Evolutionary conservation across 2,888 invertebrate genomes (phyloP).

Genomic region (Drosophila helvetica): DNA sequence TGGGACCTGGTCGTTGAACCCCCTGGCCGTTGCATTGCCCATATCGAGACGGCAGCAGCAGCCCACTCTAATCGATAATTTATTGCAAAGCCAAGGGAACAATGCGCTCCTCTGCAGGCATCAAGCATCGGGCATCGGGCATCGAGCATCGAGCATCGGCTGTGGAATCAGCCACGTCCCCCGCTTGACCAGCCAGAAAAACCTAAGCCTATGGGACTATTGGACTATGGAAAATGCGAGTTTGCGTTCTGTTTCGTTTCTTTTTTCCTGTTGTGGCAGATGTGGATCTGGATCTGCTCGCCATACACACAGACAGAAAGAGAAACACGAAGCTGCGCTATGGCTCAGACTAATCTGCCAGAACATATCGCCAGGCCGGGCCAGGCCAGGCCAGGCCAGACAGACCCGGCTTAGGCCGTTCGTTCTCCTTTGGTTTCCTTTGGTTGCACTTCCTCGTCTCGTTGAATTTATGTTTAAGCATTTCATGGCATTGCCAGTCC

Average conservation of each 20-base stretch:
- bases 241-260: conserved; percentile 3
- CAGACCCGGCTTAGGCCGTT: conserved; percentile 21
- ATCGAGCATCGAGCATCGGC: conserved; percentile 22
- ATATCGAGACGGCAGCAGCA: conserved; percentile 31
- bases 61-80: conserved; percentile 82
- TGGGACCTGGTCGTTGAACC: conserved; percentile 52
- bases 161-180: conserved; percentile 24
- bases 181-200: conserved; percentile 28
- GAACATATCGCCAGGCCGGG: conserved; percentile 54
- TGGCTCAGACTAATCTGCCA: conserved; percentile 49
- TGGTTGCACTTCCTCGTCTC: conserved; percentile 35
- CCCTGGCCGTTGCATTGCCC: conserved; percentile 19
- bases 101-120: conserved; percentile 39
- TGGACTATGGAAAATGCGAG: conserved; percentile 26
- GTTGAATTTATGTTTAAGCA: conserved; percentile 70
- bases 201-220: conserved; percentile 2
- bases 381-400: neutral
- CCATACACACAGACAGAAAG: conserved; percentile 17
- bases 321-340: conserved; percentile 51
- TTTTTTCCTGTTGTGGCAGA: conserved; percentile 30
- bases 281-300: conserved; percentile 31
- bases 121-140: neutral
- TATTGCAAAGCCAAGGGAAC: conserved; percentile 73
- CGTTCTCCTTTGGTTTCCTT: conserved; percentile 10
- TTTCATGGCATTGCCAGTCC: conserved; percentile 63